These are phyloP conservation scores for Tetraneura akinire DNA, from an alignment of 1,140 invertebrate genomes.

Conservation along the genomic window DNA sequence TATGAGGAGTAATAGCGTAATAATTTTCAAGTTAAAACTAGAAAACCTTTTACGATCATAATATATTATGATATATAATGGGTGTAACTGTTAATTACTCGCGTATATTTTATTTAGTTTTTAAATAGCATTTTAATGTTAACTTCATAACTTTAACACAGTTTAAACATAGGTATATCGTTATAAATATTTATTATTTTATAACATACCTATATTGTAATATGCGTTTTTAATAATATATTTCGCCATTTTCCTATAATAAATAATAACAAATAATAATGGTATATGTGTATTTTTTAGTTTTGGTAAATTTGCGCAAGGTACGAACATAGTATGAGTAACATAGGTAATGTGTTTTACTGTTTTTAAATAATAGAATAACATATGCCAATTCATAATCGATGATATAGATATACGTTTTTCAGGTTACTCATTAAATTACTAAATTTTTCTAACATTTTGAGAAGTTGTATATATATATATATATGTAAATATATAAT, in stretches of 20 bases:
- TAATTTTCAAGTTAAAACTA: too few relatives aligned
- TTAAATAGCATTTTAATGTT: not conserved
- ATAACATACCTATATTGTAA: too few relatives aligned
- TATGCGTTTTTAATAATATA: too few relatives aligned
- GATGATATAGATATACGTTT: not conserved
- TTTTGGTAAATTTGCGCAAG: not conserved
- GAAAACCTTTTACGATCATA: not conserved
- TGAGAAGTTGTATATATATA: too few relatives aligned
- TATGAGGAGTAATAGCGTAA: too few relatives aligned
- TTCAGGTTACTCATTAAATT: constrained; percentile 29
- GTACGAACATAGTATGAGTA: not conserved
- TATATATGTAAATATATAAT: too few relatives aligned
- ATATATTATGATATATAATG: not conserved
- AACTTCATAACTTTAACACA: not conserved
- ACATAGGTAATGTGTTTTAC: not conserved
- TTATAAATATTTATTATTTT: too few relatives aligned
- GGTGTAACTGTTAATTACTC: not conserved
- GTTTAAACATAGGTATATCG: not conserved
- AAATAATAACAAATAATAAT: not conserved
- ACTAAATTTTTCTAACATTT: not conserved
- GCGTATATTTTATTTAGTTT: not conserved
- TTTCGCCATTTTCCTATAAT: not conserved
- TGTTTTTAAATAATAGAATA: not conserved
- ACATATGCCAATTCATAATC: constrained; percentile 11
- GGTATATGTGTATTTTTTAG: not conserved